Evolutionary conservation across 2,797 vertebrate species (phyloP).

Genomic region (Argya squamiceps): DNA sequence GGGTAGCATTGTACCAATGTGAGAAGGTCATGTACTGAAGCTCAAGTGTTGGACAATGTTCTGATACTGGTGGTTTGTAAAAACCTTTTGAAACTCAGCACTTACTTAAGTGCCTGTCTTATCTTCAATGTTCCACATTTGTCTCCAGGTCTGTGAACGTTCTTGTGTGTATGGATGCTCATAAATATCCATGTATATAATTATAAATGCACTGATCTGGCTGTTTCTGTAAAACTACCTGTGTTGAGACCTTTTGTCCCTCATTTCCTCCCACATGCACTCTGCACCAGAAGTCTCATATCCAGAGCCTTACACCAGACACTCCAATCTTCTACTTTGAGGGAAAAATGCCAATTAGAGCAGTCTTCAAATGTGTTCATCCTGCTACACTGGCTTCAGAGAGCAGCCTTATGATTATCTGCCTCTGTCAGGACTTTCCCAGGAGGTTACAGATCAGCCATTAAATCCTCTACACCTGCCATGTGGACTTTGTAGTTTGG

Average conservation of each 20-base stretch:
- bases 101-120: neutral
- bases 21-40: neutral
- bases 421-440: neutral
- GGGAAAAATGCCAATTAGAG: neutral
- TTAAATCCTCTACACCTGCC: neutral
- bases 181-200: neutral
- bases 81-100: neutral
- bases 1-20: neutral
- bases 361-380: neutral
- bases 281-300: neutral
- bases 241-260: neutral
- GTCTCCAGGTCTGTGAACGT: neutral
- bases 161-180: neutral
- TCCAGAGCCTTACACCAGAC: neutral
- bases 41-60: neutral
- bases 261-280: fast-evolving
- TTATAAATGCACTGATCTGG: neutral
- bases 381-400: neutral
- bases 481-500: neutral
- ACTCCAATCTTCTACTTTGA: neutral
- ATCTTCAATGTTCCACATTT: neutral
- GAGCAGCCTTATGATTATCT: neutral
- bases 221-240: neutral
- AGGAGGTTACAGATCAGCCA: neutral
- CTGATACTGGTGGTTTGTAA: neutral